A percentile compares a stretch with the other conserved stretches of the same genome.
Conservation (phyloP, 1,140 invertebrate species). For the Anagrus nilaparvatae region DNA sequence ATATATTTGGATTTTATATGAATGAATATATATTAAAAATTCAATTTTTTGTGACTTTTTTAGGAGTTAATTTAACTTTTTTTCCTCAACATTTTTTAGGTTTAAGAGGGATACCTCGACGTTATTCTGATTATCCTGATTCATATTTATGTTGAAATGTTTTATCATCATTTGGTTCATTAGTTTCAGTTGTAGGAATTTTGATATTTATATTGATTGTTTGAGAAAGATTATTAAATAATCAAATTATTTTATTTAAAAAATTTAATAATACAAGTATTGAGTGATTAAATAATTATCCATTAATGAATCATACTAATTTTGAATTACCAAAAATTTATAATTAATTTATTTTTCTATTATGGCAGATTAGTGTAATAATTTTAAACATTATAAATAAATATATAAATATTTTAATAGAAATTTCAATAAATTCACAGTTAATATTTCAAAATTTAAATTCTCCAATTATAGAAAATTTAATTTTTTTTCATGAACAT, state of each 20-base stretch:
- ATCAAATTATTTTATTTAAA: slow-evolving; percentile 38
- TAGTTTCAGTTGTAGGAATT: slow-evolving; percentile 45
- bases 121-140: slow-evolving; percentile 63
- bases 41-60: slow-evolving; percentile 52
- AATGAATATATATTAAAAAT: slow-evolving; percentile 47
- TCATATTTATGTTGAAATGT: slow-evolving; percentile 52
- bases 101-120: slow-evolving; percentile 60
- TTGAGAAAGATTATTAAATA: slow-evolving; percentile 34
- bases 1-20: slow-evolving; percentile 50
- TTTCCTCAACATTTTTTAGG: slow-evolving; percentile 69
- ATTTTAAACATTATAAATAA: slow-evolving; percentile 51
- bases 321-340: slow-evolving; percentile 19
- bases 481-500: slow-evolving; percentile 36
- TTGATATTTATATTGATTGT: slow-evolving; percentile 48
- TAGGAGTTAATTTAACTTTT: slow-evolving; percentile 65
- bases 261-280: slow-evolving; percentile 42
- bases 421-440: slow-evolving; percentile 41
- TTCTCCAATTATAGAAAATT: slow-evolving; percentile 48
- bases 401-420: slow-evolving; percentile 37
- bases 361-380: slow-evolving; percentile 31
- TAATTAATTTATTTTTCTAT: slow-evolving; percentile 18
- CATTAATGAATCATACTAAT: slow-evolving; percentile 32
- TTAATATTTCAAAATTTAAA: slow-evolving; percentile 45
- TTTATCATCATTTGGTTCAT: slow-evolving; percentile 51
- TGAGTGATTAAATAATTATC: slow-evolving; percentile 48